Conservation (phyloP, 2,797 vertebrate species). For the Scolopax rusticola region DNA sequence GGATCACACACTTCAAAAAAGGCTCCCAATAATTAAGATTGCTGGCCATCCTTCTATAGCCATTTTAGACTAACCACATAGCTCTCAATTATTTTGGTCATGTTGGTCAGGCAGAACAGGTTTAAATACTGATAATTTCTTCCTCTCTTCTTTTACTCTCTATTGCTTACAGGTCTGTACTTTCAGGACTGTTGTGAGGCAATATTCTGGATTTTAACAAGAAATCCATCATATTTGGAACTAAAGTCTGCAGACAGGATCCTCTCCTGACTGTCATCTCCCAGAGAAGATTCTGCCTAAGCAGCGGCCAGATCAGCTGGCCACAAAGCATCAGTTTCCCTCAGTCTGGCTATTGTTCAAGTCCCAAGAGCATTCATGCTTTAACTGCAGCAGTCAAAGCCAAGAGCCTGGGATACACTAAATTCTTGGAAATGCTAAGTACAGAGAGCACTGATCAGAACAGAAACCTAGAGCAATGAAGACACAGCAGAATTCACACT, state of each 20-base stretch:
- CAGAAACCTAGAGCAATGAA: not conserved
- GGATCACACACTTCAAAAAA: not conserved
- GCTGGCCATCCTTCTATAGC: not conserved
- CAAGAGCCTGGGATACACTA: not conserved
- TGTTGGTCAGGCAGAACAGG: rapidly evolving
- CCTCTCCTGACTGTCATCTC: not conserved
- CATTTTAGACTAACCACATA: not conserved
- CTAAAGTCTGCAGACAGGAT: not conserved
- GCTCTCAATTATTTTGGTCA: not conserved
- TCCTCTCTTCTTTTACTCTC: not conserved
- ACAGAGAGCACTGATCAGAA: not conserved
- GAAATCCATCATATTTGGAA: not conserved
- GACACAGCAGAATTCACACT: not conserved
- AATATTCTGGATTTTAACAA: not conserved
- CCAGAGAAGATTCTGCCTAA: not conserved
- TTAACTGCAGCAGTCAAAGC: not conserved
- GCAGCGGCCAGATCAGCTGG: not conserved
- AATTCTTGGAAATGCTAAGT: not conserved
- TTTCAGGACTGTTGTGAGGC: not conserved
- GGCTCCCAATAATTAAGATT: not conserved
- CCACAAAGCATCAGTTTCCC: not conserved
- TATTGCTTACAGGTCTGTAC: not conserved
- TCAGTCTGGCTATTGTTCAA: not conserved
- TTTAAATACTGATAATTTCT: not conserved
- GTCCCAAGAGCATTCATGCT: not conserved